phyloP scores from a whole-genome alignment of 2,113 vertebrate genomes.

The Synchiropus splendidus region DNA sequence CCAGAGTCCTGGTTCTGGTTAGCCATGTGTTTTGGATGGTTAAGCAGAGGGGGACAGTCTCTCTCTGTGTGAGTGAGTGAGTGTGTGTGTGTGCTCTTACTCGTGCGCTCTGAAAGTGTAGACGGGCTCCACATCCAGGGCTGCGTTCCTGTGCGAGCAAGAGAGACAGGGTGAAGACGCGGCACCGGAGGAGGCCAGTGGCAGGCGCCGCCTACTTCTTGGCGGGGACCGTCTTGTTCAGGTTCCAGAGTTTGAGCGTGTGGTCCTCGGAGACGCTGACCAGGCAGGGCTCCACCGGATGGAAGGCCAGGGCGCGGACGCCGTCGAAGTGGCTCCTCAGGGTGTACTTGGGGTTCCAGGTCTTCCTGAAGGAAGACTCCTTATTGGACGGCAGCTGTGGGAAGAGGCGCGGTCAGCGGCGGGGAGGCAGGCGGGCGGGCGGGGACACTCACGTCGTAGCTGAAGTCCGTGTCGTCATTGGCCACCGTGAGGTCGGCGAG shows the following conservation, averaged over 20 bases:
- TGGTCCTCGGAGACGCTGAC: constrained; percentile 98
- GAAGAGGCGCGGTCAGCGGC: too few relatives aligned
- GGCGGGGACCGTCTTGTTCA: constrained; percentile 97
- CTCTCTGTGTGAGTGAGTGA: constrained; percentile 1
- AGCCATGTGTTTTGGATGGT: too few relatives aligned
- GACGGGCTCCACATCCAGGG: constrained; percentile 96
- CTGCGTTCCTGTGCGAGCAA: constrained; percentile 81
- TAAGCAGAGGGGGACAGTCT: neutral
- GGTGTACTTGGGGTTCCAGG: constrained; percentile 97
- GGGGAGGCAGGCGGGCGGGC: neutral
- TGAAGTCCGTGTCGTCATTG: constrained; percentile 93
- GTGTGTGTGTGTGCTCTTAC: constrained; percentile 67
- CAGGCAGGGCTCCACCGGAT: constrained; percentile 93
- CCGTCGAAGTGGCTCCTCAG: constrained; percentile 97
- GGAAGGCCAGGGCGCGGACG: constrained; percentile 91
- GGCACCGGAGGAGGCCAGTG: too few relatives aligned
- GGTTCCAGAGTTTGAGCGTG: constrained; percentile 97
- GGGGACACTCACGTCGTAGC: constrained; percentile 84
- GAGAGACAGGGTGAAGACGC: too few relatives aligned
- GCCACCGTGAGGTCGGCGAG: constrained; percentile 96
- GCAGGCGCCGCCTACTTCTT: too few relatives aligned
- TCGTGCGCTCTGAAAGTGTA: constrained; percentile 96
- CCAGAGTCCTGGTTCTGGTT: too few relatives aligned
- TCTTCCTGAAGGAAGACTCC: constrained; percentile 96
- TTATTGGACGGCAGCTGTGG: constrained; percentile 86